phyloP scores from a whole-genome alignment of 2,888 invertebrate species.

The Mechanitis messenoides region DNA sequence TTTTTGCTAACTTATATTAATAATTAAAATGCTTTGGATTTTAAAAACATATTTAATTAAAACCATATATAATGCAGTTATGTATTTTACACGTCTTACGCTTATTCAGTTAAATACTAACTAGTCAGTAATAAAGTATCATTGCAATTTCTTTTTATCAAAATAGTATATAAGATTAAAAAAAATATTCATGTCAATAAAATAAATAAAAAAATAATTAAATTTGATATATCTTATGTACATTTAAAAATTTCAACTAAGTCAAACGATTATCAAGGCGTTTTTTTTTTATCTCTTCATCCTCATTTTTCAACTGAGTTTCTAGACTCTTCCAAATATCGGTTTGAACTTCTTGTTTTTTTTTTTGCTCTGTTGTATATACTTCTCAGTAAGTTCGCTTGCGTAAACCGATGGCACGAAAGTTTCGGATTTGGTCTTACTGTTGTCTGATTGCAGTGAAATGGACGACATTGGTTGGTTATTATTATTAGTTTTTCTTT shows the following conservation, averaged over 20 bases:
- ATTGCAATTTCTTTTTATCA: too few relatives aligned
- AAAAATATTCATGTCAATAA: too few relatives aligned
- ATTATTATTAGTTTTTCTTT: conserved; percentile 22
- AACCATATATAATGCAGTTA: background rate
- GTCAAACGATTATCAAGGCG: background rate
- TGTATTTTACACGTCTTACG: conserved; percentile 21
- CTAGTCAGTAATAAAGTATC: background rate
- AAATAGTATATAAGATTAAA: too few relatives aligned
- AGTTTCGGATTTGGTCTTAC: conserved; percentile 1
- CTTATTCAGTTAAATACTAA: conserved; percentile 10
- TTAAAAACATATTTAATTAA: background rate
- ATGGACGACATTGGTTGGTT: conserved; percentile 21
- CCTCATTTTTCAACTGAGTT: conserved; percentile 25
- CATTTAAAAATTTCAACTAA: too few relatives aligned
- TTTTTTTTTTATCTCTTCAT: conserved; percentile 24
- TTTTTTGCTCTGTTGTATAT: conserved; percentile 21
- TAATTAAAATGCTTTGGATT: background rate
- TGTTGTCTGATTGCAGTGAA: conserved; percentile 13
- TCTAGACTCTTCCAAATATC: conserved; percentile 29
- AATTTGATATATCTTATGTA: too few relatives aligned
- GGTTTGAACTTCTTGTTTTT: conserved; percentile 9
- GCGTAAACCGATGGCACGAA: conserved; percentile 31
- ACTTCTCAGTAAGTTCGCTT: conserved; percentile 27
- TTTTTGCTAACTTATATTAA: conserved; percentile 2
- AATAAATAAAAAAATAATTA: too few relatives aligned